Percentiles rank a stretch among this genome's conserved stretches.
Conservation (phyloP, 2,113 vertebrate genomes). For the Diglossa brunneiventris region DNA sequence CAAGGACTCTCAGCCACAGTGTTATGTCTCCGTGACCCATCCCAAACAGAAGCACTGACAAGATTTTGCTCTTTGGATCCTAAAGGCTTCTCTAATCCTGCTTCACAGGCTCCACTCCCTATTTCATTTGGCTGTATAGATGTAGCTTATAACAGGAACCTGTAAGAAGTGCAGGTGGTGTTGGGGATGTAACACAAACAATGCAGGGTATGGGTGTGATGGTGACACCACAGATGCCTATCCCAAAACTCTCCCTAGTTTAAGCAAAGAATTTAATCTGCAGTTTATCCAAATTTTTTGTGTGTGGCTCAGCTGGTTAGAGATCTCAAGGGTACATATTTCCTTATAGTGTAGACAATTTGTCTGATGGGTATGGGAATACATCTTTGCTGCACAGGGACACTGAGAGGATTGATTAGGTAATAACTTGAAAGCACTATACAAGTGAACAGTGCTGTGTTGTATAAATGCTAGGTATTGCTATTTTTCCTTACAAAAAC, state of each 20-base stretch:
- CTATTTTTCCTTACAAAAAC: slow-evolving; percentile 24
- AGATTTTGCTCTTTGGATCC: not conserved
- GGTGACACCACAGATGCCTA: not conserved
- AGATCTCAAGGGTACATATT: not conserved
- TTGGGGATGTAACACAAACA: not conserved
- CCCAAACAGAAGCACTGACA: not conserved
- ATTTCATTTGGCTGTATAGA: not conserved
- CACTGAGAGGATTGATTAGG: slow-evolving; percentile 16
- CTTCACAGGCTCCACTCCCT: not conserved
- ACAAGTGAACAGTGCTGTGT: not conserved
- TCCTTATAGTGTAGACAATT: not conserved
- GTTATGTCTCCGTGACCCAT: rapidly evolving
- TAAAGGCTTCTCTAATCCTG: not conserved
- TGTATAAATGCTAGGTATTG: slow-evolving; percentile 26
- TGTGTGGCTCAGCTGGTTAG: not conserved
- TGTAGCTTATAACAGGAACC: not conserved
- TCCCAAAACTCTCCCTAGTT: not conserved
- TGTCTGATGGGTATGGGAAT: not conserved
- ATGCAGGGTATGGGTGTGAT: rapidly evolving
- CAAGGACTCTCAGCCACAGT: rapidly evolving
- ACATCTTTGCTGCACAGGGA: not conserved
- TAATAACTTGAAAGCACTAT: slow-evolving; percentile 9
- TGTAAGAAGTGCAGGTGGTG: not conserved
- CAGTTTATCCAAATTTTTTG: not conserved
- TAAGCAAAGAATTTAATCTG: not conserved